Conservation (phyloP, 2,888 invertebrate species). For the Apeira syringaria region DNA sequence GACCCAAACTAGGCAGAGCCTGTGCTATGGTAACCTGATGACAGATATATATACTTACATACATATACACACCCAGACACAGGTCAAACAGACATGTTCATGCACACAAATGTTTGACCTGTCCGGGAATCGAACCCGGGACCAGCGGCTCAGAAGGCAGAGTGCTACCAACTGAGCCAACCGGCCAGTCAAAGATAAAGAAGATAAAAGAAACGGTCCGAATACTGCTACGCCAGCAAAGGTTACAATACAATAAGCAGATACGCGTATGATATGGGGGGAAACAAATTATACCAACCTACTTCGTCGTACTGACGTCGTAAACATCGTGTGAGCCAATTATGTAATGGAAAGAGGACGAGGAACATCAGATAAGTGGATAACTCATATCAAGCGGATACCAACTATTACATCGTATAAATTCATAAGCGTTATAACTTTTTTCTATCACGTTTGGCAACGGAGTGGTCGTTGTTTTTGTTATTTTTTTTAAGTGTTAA, state of each 20-base stretch:
- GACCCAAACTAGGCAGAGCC: no score
- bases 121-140: no score
- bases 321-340: conserved; percentile 23
- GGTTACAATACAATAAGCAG: conserved; percentile 10
- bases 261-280: conserved; percentile 4
- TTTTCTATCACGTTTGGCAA: conserved; percentile 2
- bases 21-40: no score
- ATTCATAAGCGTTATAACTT: conserved; percentile 12
- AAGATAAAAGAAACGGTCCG: conserved; percentile 11
- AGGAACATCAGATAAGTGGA: conserved; percentile 23
- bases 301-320: conserved; percentile 10
- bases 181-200: no score
- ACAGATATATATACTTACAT: no score
- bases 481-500: no score
- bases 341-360: conserved; percentile 29
- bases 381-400: conserved; percentile 20
- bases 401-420: conserved; percentile 18
- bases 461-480: background rate
- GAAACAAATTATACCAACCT: conserved; percentile 24
- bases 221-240: conserved; percentile 3
- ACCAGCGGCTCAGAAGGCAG: no score
- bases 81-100: no score
- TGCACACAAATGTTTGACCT: no score
- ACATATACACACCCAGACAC: no score
- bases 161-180: no score